Base-by-base conservation (phyloP, 2,888 invertebrate species). In the Laspeyria flexula region DNA sequence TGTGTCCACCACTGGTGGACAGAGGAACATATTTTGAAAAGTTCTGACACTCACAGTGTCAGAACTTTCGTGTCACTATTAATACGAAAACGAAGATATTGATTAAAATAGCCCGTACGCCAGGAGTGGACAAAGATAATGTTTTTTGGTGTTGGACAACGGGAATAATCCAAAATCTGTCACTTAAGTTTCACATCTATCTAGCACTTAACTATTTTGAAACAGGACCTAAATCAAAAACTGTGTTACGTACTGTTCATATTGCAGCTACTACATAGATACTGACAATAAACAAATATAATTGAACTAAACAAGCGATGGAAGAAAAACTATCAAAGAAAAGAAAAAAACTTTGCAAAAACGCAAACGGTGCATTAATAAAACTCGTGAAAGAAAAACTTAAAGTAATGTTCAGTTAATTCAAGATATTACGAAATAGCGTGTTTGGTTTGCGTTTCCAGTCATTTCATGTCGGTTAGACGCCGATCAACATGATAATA, bases 351-450 rank as follows among this genome's bases (percentile, higher is more conserved):
- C 18, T 41, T 51, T 25, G 29, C 16, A 34, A 29, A 64, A 65
- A 59, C 60, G 57, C 59, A 54, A 67, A 62, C 41, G 21, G 13
- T 35, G 43, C 46, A 57, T 62, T 49, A 69, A 11, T 34, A 52
- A 54, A 53, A 46, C 21, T 55, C 38, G 15, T 11, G n/a, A 52
- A 47, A 47, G 58, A 55, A 59, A 34, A 50, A 51, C 27, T 60
- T 50, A 55, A 58, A 51, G 48, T 55, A 50, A 55, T 35, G 43
- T 55, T 35, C 38, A 49, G 41, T 38, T 49, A 62, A 63, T 51
- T 48, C 25, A 44, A 61, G 43, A 60, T 56, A 61, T 60, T 43
- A 48, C 56, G 16, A n/a, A 33, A 63, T 73, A 30, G 50, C 66
- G 55, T 66, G 72, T 3, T 7, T 27, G 9, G 37, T 56, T 50